Base-by-base conservation (phyloP, 2,888 invertebrate species). In the Lasioglossum marginatum region DNA sequence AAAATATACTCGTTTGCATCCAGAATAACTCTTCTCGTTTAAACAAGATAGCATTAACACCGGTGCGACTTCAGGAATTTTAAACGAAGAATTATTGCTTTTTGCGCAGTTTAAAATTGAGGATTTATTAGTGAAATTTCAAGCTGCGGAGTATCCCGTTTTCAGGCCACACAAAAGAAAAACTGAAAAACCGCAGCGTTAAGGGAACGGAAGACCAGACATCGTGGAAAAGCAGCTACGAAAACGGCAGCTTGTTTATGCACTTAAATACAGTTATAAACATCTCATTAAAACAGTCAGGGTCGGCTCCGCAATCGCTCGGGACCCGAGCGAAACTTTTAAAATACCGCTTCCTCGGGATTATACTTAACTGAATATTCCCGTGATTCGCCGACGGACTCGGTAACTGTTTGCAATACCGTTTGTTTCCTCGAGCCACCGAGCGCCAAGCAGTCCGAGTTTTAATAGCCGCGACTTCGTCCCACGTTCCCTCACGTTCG, bases 331-430 rank as follows among this genome's bases (percentile, higher is more conserved):
- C 10, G 77, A 68, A 77, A 77, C 77, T 77, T 77, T 77, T 77
- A 77, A 77, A 77, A 77, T 70, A 70, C 70, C 52, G 77, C 27
- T 77, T 70, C 37, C 52, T 40, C 37, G 70, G 68, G 70, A 68
- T 70, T 66, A 48, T 77, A 77, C 77, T 52, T 70, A 77, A 77
- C 70, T 52, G 77, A 77, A 77, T 77, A 63, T 73, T 73, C 52
- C 57, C 79, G 48, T 68, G 75, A 75, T 70, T 70, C 75, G 75
- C 52, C 75, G 40, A n/a, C 31, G 60, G 72, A 81, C 75, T 80
- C 68, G 75, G 45, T 81, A 81, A 81, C 68, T 81, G 80, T 81
- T 81, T 75, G 70, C 75, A 48, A 66, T 52, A 75, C 52, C 52
- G 60, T 48, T 68, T 63, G 80, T 74, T 68, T 23, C 45, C 23